Conservation (phyloP, 2,113 vertebrate species). For the Sigmodon hispidus region DNA sequence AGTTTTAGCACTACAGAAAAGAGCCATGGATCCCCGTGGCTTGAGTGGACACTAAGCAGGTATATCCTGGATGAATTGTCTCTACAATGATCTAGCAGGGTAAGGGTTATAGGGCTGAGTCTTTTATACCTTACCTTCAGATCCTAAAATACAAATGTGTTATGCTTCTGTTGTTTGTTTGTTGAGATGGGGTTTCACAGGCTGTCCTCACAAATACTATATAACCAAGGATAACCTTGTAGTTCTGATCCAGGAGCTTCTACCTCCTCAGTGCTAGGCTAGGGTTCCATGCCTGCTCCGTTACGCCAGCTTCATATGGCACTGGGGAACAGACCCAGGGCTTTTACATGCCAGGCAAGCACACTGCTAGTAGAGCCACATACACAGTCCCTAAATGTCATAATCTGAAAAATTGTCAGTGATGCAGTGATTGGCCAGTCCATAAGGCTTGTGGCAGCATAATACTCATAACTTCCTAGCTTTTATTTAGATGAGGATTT, state of each 20-base stretch:
- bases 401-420: not conserved
- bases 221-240: not conserved
- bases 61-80: not conserved
- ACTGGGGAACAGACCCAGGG: not conserved
- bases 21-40: fast-evolving
- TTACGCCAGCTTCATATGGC: not conserved
- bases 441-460: not conserved
- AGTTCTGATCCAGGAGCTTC: not conserved
- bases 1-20: not conserved
- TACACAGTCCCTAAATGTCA: not conserved
- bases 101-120: not conserved
- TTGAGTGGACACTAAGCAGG: not conserved
- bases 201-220: not conserved
- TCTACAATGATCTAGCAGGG: not conserved
- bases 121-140: not conserved
- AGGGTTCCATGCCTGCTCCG: not conserved
- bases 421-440: not conserved
- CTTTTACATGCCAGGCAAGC: not conserved
- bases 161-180: not conserved
- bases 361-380: not conserved
- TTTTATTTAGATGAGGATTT: not conserved
- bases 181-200: not conserved
- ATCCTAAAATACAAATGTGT: not conserved
- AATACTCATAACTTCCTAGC: not conserved
- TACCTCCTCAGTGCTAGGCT: too few relatives aligned